phyloP scores from a whole-genome alignment of 2,113 vertebrate genomes.

The Otus sunia region DNA sequence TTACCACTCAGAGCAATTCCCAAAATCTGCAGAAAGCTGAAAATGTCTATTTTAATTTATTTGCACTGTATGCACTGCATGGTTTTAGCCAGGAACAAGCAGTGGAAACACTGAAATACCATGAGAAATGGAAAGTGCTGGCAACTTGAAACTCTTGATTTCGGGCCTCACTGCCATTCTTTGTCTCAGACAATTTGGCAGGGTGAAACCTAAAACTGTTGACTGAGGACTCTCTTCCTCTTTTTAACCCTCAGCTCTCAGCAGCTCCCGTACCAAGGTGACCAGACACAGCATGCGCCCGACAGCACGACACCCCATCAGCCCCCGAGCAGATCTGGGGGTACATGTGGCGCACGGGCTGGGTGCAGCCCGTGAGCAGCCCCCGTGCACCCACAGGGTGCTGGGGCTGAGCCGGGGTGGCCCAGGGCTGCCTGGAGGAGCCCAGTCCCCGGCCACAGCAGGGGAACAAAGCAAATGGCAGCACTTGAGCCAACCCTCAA shows the following conservation, averaged over 20 bases:
- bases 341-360: accelerated
- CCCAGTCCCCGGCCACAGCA: not conserved
- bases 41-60: not conserved
- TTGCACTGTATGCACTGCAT: not conserved
- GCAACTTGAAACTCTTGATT: not conserved
- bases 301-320: accelerated
- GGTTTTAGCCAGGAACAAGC: not conserved
- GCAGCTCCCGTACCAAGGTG: not conserved
- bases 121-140: not conserved
- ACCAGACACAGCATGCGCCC: accelerated
- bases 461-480: not conserved
- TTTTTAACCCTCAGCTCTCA: not conserved
- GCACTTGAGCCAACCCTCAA: not conserved
- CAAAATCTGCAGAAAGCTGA: not conserved
- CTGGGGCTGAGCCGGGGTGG: not conserved
- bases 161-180: constrained; percentile 19
- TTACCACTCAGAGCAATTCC: not conserved
- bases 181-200: constrained; percentile 38
- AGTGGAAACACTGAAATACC: constrained; percentile 13
- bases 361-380: not conserved
- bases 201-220: not conserved
- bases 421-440: not conserved
- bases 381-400: not conserved
- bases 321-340: too few relatives aligned
- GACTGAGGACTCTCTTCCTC: not conserved